These are phyloP conservation scores for Pavo muticus DNA, from an alignment of 2,113 vertebrate species.

Conservation along the genomic window DNA sequence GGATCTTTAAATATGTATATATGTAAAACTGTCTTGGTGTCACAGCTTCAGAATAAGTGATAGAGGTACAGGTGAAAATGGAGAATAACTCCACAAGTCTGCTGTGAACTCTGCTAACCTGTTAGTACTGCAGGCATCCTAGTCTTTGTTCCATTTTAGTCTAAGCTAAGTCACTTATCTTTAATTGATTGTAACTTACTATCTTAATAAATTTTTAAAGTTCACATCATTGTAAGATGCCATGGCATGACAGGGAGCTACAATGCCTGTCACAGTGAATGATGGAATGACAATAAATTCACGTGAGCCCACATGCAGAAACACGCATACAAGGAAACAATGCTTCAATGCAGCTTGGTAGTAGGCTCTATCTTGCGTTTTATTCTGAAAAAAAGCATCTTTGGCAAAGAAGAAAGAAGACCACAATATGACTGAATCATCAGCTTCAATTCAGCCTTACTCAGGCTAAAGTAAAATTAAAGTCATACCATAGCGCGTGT, in stretches of 20 bases:
- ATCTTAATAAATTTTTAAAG: slow-evolving; percentile 46
- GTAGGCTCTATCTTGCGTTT: neutral
- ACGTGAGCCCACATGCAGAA: slow-evolving; percentile 29
- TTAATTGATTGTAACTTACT: slow-evolving; percentile 42
- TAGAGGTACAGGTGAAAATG: neutral
- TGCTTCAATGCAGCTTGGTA: slow-evolving; percentile 30
- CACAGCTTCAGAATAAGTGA: neutral
- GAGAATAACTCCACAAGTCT: neutral
- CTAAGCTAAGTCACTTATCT: slow-evolving; percentile 40
- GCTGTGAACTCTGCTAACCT: neutral
- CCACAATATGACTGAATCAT: slow-evolving; percentile 18
- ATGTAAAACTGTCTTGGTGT: neutral
- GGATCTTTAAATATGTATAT: neutral
- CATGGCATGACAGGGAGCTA: slow-evolving; percentile 42
- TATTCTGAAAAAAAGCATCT: neutral
- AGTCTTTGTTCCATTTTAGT: slow-evolving; percentile 5
- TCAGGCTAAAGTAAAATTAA: slow-evolving; percentile 18
- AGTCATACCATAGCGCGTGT: slow-evolving; percentile 8
- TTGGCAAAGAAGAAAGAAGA: slow-evolving; percentile 16
- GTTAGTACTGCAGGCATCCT: neutral
- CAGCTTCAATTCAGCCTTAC: slow-evolving; percentile 2
- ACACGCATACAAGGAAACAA: slow-evolving; percentile 6
- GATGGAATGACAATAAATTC: slow-evolving; percentile 54
- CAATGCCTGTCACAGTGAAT: slow-evolving; percentile 56
- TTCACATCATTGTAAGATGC: slow-evolving; percentile 47